phyloP scores from a whole-genome alignment of 1,140 invertebrate species.

The Drosophila chauvacae region DNA sequence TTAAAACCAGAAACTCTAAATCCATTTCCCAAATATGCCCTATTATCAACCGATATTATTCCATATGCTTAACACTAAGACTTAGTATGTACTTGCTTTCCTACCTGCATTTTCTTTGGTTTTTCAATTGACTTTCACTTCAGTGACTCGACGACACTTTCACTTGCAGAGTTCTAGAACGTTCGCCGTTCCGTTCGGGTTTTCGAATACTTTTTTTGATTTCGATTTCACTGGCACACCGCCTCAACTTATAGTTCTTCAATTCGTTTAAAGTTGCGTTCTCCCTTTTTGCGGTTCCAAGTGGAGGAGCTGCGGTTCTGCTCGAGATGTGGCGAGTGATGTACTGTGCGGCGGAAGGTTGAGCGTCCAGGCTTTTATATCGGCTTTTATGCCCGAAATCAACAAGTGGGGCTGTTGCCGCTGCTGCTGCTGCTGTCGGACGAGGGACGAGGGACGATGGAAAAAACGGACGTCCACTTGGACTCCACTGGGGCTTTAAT shows the following conservation, averaged over 20 bases:
- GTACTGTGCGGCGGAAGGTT: slow-evolving; percentile 76
- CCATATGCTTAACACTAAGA: slow-evolving; percentile 9
- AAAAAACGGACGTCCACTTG: slow-evolving; percentile 40
- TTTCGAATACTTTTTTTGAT: slow-evolving; percentile 5
- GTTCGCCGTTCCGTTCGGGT: slow-evolving; percentile 8
- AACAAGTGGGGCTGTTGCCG: slow-evolving; percentile 64
- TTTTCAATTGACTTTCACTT: slow-evolving; percentile 22
- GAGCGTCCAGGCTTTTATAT: slow-evolving; percentile 78
- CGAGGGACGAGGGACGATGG: slow-evolving; percentile 13
- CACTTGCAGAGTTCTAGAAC: slow-evolving; percentile 39
- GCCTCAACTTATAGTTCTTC: slow-evolving; percentile 5
- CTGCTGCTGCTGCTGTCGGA: slow-evolving; percentile 12
- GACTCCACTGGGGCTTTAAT: slow-evolving; percentile 62
- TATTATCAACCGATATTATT: not conserved
- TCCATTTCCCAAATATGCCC: no score
- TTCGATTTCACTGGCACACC: slow-evolving; percentile 22
- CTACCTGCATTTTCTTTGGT: slow-evolving; percentile 45
- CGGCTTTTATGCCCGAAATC: slow-evolving; percentile 62
- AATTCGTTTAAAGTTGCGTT: slow-evolving; percentile 2
- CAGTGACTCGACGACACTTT: slow-evolving; percentile 32
- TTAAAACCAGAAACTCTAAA: no score
- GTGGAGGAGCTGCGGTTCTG: slow-evolving; percentile 48
- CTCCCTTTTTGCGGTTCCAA: slow-evolving; percentile 13
- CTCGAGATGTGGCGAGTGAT: slow-evolving; percentile 70
- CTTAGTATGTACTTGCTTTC: slow-evolving; percentile 4